Conservation (phyloP, 2,797 vertebrate genomes). For the Carduelis carduelis region DNA sequence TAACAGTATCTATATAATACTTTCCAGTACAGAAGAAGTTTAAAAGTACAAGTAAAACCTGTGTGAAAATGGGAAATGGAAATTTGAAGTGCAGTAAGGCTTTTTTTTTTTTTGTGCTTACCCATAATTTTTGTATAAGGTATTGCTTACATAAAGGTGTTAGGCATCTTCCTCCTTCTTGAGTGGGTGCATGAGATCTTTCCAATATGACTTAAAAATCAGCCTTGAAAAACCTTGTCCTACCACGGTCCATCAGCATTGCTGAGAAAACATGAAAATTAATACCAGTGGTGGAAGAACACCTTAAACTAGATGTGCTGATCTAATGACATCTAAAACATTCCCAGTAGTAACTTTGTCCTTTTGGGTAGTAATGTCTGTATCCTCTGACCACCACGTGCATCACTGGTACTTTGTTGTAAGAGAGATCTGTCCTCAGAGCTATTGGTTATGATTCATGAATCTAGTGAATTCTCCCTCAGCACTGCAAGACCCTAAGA, state of each 20-base stretch:
- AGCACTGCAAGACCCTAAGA: not conserved
- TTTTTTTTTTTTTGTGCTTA: not conserved
- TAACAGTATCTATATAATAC: not conserved
- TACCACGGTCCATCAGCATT: not conserved
- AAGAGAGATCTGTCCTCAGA: not conserved
- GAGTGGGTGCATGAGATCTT: not conserved
- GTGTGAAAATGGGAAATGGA: not conserved
- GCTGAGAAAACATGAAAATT: not conserved
- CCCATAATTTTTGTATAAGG: not conserved
- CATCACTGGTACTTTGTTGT: not conserved
- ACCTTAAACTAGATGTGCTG: not conserved
- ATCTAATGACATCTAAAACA: not conserved
- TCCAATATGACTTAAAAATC: not conserved
- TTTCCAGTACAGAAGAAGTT: not conserved
- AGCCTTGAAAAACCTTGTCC: not conserved
- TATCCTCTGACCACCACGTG: not conserved
- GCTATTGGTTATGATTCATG: not conserved
- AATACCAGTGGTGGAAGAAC: not conserved
- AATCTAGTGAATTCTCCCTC: not conserved
- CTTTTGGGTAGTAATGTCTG: not conserved
- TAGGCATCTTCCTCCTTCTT: not conserved
- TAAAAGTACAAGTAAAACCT: not conserved
- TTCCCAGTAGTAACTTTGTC: not conserved
- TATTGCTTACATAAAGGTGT: not conserved
- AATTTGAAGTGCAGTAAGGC: not conserved